Conservation (phyloP, 2,888 invertebrate genomes). For the Doris montereyensis region DNA sequence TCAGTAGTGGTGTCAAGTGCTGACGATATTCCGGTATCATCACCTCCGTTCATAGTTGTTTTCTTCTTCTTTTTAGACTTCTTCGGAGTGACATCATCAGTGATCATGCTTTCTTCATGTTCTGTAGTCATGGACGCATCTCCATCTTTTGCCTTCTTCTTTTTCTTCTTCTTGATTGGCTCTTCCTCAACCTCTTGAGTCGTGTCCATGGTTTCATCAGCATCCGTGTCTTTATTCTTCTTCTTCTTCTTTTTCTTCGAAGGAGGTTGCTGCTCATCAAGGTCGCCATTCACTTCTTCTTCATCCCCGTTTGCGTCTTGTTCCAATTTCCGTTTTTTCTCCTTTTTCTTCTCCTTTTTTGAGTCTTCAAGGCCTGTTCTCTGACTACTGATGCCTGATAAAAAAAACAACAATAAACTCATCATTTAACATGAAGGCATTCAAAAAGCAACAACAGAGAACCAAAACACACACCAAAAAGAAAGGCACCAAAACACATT, state of each 20-base stretch:
- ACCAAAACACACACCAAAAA: neutral
- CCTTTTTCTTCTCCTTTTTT: conserved; percentile 57
- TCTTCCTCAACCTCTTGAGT: conserved; percentile 48
- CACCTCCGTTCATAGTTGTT: conserved; percentile 40
- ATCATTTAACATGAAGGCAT: neutral
- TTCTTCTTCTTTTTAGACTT: conserved; percentile 63
- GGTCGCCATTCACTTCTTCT: neutral
- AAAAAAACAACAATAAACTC: neutral
- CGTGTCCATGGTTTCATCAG: conserved; percentile 47
- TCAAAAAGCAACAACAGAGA: neutral
- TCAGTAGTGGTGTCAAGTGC: neutral
- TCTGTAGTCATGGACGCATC: conserved; percentile 24
- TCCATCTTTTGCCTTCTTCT: conserved; percentile 47
- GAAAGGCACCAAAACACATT: no score
- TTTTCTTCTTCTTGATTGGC: conserved; percentile 48
- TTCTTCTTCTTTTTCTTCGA: conserved; percentile 49
- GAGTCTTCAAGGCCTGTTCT: conserved; percentile 45
- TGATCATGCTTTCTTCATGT: conserved; percentile 25
- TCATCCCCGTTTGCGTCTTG: conserved; percentile 19
- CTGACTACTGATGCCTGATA: conserved; percentile 57
- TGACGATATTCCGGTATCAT: neutral
- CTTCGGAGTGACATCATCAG: conserved; percentile 47
- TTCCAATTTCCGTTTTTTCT: conserved; percentile 48
- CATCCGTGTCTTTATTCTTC: conserved; percentile 47
- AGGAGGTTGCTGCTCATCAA: conserved; percentile 35